Base-by-base conservation (phyloP, 2,113 vertebrate genomes). In the Chamaetylas fuelleborni region DNA sequence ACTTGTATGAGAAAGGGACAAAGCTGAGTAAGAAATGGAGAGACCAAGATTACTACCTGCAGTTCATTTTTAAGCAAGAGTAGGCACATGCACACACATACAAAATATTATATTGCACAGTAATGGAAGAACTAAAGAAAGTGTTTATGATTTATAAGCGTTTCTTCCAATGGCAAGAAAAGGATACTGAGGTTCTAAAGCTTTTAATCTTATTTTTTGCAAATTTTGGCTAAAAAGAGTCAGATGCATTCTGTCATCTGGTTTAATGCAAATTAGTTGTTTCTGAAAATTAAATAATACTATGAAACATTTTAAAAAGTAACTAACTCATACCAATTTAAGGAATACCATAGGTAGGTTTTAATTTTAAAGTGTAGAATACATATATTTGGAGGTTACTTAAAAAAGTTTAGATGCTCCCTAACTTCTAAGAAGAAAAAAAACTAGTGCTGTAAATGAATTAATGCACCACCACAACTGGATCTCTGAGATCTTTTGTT, bases 1-100 rank as follows among this genome's bases (percentile, higher is more conserved):
- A 54, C 47, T 73, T 77, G 74, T 90, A 66, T 95, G 56, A 90
- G 92, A 90, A 94, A 73, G 45, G 71, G 60, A 77, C 62, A 83
- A 31, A 93, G 38, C 22, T 62, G 58, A 14, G 31, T 48, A 53
- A 84, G 50, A 73, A 81, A 15, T 1, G 4, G 20, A 50, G 31
- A 18, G 20, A 19, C 22, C 12, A 40, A 29, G 43, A 72, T 82
- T 25, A 71, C 57, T 25, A 71, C 61, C 65, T 71, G 69, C 14
- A 14, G 65, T 74, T 89, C 10, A 31, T 67, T 89, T 94, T 62
- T 53, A 64, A 74, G 29, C 16, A 31, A 64, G 38, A 54, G 28
- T 43, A 20, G 1, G 2, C 16, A 36, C 9, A 4, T 24, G 24
- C 18, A 29, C 19, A 15, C 11, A 19, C 16, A 26, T 66, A n/a